phyloP scores from a whole-genome alignment of 2,888 invertebrate genomes.

The Hirtodrosophila duncani region DNA sequence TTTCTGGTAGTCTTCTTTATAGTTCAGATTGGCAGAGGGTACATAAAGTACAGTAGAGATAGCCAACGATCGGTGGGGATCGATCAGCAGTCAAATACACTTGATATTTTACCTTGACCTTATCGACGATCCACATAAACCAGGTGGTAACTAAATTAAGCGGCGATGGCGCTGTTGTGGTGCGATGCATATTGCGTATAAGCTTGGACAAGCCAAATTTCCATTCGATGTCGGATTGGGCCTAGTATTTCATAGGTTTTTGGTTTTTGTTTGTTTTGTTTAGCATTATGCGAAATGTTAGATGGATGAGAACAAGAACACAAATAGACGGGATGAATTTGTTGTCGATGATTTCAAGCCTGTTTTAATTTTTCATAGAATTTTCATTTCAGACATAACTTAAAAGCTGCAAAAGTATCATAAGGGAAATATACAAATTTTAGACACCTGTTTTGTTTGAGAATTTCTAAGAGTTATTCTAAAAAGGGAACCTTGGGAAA shows the following conservation, averaged over 20 bases:
- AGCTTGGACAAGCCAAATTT: constrained; percentile 99
- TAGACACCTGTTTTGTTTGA: constrained; percentile 49
- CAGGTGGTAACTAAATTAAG: constrained; percentile 97
- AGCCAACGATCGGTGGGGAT: constrained; percentile 19
- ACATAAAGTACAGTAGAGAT: constrained; percentile 7
- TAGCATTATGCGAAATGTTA: constrained; percentile 26
- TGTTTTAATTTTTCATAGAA: constrained; percentile 12
- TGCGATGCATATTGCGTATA: constrained; percentile 98
- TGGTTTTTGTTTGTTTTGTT: constrained; percentile 17
- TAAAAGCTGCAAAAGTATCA: constrained; percentile 55
- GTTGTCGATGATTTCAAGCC: constrained; percentile 38
- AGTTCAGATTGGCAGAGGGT: constrained; percentile 25
- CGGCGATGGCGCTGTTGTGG: constrained; percentile 97
- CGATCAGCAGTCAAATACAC: constrained; percentile 32
- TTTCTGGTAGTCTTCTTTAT: constrained; percentile 37
- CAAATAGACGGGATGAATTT: constrained; percentile 52
- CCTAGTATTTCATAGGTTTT: constrained; percentile 81
- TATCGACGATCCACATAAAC: constrained; percentile 90
- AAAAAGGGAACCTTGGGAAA: constrained; percentile 32
- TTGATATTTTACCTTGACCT: constrained; percentile 83
- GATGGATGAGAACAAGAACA: constrained; percentile 51
- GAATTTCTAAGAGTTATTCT: constrained; percentile 30
- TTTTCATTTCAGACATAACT: constrained; percentile 41
- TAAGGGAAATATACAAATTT: constrained; percentile 64
- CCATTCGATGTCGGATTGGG: constrained; percentile 99